Base-by-base conservation (phyloP, 2,888 invertebrate genomes). In the Hemistola chrysoprasaria region DNA sequence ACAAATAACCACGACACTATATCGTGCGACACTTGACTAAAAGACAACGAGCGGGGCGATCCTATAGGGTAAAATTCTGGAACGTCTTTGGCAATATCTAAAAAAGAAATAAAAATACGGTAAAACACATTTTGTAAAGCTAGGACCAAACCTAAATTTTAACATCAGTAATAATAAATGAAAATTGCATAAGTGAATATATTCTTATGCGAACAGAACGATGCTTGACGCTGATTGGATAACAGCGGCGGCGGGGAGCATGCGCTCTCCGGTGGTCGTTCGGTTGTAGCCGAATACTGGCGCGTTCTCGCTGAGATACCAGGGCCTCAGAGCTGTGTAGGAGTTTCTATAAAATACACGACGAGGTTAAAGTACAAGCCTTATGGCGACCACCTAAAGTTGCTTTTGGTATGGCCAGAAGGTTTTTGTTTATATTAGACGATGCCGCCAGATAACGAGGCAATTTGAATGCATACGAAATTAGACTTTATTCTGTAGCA, bases 271-370 rank as follows among this genome's bases (percentile, higher is more conserved):
- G 73, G 70, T 70, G 68, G 68, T 65, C 70, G 75, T 67, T 79
- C 80, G 78, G 76, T 74, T 67, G 67, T 69, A 82, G 85, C 75
- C 85, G 80, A 85, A 86, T 85, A 87, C 85, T 88, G 88, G 88
- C 88, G 87, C 86, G 85, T 82, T 87, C 75, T 63, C 71, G 72
- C 68, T 69, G 67, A 87, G 84, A 81, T 87, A 88, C 88, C 80
- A 88, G 87, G 87, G 79, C 77, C 64, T 64, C 87, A 88, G 86
- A 70, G 71, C 72, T 71, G 59, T 74, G 85, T 82, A 87, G 87
- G 87, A 88, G 87, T 86, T 78, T 52, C 63, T 64, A 46, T 46
- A 55, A 60, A 59, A 49, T 40, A 40, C 26, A 32, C 10, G 3
- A 11, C 11, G 25, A 26, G 40, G 56, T 46, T 22, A 31, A 25